Evolutionary conservation across 2,113 vertebrate species (phyloP), one percentile per base, ranked within the genome.

Genomic region (Tilapia sparmanii): DNA sequence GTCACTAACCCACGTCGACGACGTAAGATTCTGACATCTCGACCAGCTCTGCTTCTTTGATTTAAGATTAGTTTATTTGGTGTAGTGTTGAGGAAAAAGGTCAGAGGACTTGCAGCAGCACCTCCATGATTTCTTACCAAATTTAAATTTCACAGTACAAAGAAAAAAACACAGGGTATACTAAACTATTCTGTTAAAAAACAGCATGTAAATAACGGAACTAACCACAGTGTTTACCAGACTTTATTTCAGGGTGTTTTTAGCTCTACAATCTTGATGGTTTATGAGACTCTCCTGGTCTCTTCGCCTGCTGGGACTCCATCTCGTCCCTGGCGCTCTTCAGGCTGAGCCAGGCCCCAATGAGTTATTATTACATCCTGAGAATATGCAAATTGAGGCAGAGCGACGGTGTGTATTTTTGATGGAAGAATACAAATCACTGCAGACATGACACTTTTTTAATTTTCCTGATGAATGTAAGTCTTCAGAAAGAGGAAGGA

Each of bases 401-500:
- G 82, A 88, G 81, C 80, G 53, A 83, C 84, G 85, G 91, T 92
- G 95, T 95, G 91, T 95, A 94, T 93, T 94, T 95, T 93, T 93
- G 95, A 95, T 93, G 94, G 94, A 94, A 87, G 93, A 94, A 92
- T 90, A 95, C 94, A 94, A 95, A 96, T 95, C 95, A 96, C 86
- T 2, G 88, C 84, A 68, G 91, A 95, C 93, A 82, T 93, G 95
- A 95, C 94, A 95, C 95, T 95, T 96, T 96, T 96, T 95, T 95
- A 95, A 96, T 96, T 96, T 95, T 94, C 81, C 94, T 95, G 95
- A 96, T 95, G 93, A 96, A 96, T 95, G 94, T 82, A 91, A 90
- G 42, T 90, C 91, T 91, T 94, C 93, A 90, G 82, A 73, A 93
- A 86, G 85, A 91, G 59, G 90, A 93, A 95, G 93, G 93, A 95